These are phyloP conservation scores for Apomyelois bistriatella DNA, from an alignment of 2,888 invertebrate genomes.

Conservation along the genomic window DNA sequence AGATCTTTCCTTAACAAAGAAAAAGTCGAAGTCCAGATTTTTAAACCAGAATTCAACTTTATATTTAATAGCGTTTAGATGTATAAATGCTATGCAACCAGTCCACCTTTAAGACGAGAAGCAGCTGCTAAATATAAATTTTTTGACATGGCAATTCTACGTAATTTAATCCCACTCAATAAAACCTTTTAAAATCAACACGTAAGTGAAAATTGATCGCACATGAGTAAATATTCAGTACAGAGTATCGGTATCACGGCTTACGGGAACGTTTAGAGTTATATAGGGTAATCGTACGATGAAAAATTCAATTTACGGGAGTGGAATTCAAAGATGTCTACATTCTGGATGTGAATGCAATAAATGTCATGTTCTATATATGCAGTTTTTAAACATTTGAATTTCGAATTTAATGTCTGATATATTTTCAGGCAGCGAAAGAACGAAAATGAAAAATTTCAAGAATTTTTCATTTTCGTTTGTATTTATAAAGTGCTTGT, in stretches of 20 bases:
- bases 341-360: constrained; percentile 12
- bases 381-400: neutral
- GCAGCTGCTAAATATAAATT: too few species aligned
- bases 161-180: too few species aligned
- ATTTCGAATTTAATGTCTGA: neutral
- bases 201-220: constrained; percentile 3
- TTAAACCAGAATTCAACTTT: too few species aligned
- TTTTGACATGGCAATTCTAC: too few species aligned
- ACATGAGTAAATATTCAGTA: constrained; percentile 7
- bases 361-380: neutral
- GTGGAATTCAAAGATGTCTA: constrained; percentile 16
- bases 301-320: constrained; percentile 44
- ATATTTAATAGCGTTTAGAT: too few species aligned
- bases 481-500: too few species aligned
- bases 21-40: too few species aligned
- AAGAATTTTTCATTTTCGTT: neutral
- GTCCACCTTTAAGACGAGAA: too few species aligned
- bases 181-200: neutral
- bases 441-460: neutral
- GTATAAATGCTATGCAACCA: too few species aligned
- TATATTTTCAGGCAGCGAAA: neutral
- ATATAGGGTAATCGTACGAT: constrained; percentile 30
- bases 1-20: too few species aligned
- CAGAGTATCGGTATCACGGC: constrained; percentile 10
- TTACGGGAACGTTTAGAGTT: constrained; percentile 15